phyloP scores from a whole-genome alignment of 2,888 invertebrate genomes.

The Busseola fusca region DNA sequence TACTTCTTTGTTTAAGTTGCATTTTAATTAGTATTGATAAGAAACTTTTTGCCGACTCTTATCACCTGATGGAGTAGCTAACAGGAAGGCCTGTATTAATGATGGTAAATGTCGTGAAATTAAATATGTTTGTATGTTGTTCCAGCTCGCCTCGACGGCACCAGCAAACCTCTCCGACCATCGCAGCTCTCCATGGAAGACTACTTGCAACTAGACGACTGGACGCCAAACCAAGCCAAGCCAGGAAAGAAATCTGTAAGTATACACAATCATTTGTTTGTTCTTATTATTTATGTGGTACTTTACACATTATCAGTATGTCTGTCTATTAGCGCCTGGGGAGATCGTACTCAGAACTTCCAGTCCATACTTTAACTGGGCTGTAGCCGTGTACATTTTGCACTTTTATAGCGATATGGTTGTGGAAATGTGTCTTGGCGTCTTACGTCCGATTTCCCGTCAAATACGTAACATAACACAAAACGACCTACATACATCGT shows the following conservation, averaged over 20 bases:
- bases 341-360: conserved; percentile 15
- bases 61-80: conserved; percentile 16
- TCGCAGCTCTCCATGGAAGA: conserved; percentile 95
- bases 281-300: conserved; percentile 13
- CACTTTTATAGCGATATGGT: conserved; percentile 58
- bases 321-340: conserved; percentile 6
- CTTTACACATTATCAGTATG: conserved; percentile 10
- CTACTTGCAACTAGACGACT: conserved; percentile 96
- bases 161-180: conserved; percentile 92
- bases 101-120: conserved; percentile 25
- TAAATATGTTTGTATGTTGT: conserved; percentile 74
- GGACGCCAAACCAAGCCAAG: conserved; percentile 89
- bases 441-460: conserved; percentile 37
- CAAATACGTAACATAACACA: conserved; percentile 13
- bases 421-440: conserved; percentile 61
- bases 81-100: conserved; percentile 20
- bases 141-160: conserved; percentile 97
- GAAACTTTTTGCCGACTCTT: conserved; percentile 13
- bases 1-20: conserved; percentile 56
- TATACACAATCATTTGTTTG: conserved; percentile 58
- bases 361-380: conserved; percentile 13
- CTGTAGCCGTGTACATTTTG: conserved; percentile 20
- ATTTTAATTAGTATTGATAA: conserved; percentile 33
- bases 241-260: conserved; percentile 97
- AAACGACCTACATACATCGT: conserved; percentile 12